Conservation (phyloP, 2,113 vertebrate genomes). For the Thomomys bottae region DNA sequence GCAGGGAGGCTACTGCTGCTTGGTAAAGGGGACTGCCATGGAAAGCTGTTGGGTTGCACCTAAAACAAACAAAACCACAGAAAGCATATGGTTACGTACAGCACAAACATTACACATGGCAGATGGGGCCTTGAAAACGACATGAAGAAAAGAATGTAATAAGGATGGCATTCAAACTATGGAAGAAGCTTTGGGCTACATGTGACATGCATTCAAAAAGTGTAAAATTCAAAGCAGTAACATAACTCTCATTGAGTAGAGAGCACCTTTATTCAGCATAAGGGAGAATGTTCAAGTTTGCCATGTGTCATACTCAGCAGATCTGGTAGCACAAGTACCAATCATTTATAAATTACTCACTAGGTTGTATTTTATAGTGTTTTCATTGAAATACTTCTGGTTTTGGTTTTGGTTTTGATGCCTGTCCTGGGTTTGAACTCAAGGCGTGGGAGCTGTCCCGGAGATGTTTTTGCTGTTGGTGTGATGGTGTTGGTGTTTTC, state of each 20-base stretch:
- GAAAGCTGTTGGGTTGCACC: conserved; percentile 89
- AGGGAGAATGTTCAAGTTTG: not conserved
- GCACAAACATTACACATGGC: not conserved
- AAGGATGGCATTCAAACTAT: not conserved
- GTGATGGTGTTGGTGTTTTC: too few species aligned
- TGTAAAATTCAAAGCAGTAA: not conserved
- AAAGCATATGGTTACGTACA: rapidly evolving
- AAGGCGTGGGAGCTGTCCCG: too few species aligned
- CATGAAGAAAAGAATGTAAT: not conserved
- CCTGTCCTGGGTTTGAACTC: too few species aligned
- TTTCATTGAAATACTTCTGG: not conserved
- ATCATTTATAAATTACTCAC: not conserved
- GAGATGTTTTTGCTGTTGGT: too few species aligned
- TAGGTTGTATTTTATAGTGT: not conserved
- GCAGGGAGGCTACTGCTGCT: conserved; percentile 93
- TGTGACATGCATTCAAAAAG: not conserved
- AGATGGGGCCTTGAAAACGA: not conserved
- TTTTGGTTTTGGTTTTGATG: too few species aligned
- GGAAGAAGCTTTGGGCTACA: not conserved
- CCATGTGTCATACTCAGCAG: not conserved
- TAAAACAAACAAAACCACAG: conserved; percentile 62
- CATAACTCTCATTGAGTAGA: not conserved
- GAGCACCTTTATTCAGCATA: not conserved
- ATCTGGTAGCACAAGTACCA: not conserved
- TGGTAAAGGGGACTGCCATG: conserved; percentile 87